These are phyloP conservation scores for Ptilonorhynchus violaceus DNA, from an alignment of 2,113 vertebrate species.

Conservation along the genomic window DNA sequence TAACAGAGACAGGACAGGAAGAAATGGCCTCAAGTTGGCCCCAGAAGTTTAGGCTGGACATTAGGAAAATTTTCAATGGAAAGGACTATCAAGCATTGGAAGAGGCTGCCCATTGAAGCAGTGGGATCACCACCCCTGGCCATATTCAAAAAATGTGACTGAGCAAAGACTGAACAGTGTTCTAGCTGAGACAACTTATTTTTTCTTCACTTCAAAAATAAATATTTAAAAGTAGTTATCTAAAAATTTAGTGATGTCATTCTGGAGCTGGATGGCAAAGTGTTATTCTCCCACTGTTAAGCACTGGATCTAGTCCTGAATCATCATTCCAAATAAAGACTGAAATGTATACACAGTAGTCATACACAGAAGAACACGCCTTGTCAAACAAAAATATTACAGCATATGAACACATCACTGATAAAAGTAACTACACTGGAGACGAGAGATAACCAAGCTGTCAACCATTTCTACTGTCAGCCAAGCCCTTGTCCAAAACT, in stretches of 20 bases:
- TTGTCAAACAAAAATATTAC: background rate
- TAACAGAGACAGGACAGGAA: background rate
- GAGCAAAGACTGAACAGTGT: background rate
- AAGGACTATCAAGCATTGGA: background rate
- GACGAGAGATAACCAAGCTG: background rate
- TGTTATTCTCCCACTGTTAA: background rate
- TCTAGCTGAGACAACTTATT: background rate
- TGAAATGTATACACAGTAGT: background rate
- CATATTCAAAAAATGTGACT: background rate
- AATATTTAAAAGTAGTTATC: background rate
- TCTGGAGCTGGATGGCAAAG: background rate
- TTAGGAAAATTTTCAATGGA: background rate
- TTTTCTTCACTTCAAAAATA: background rate
- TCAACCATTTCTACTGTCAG: background rate
- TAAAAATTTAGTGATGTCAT: background rate
- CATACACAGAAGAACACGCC: accelerated
- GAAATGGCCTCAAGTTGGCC: background rate
- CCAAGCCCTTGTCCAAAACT: background rate
- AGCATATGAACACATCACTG: background rate
- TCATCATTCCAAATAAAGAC: background rate
- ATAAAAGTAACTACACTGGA: background rate
- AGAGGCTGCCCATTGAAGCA: background rate
- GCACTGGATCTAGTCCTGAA: background rate
- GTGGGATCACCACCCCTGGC: background rate
- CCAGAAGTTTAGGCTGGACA: background rate